Evolutionary conservation across 2,888 invertebrate species (phyloP).

Genomic region (Polietes domitor): DNA sequence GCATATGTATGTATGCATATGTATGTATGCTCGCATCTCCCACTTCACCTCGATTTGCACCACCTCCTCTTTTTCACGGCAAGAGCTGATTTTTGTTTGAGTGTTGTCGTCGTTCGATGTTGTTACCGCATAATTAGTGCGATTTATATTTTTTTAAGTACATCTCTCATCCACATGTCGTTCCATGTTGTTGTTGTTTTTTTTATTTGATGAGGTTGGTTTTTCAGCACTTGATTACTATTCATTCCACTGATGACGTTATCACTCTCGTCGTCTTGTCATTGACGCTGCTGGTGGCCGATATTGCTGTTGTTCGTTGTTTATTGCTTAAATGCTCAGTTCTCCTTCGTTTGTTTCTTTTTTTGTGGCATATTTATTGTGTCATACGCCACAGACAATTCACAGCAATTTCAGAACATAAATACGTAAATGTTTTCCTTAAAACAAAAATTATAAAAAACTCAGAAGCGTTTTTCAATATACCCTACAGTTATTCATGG

Average conservation of each 20-base stretch:
- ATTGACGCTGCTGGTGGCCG: conserved; percentile 19
- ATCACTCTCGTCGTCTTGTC: conserved; percentile 31
- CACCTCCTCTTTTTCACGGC: neutral
- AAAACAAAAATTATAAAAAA: neutral
- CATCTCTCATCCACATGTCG: conserved; percentile 10
- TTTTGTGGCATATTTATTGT: conserved; percentile 37
- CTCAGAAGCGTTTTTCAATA: too few species aligned
- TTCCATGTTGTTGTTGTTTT: conserved; percentile 7
- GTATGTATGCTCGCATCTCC: neutral
- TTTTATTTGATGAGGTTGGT: neutral
- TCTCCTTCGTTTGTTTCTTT: conserved; percentile 34
- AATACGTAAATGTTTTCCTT: neutral
- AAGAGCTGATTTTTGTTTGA: neutral
- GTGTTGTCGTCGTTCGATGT: conserved; percentile 11
- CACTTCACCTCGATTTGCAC: neutral
- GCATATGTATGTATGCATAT: neutral
- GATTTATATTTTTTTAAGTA: conserved; percentile 54
- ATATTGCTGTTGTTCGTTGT: neutral
- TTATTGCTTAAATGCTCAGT: too few species aligned
- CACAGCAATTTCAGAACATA: conserved; percentile 27
- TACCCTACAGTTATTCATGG: neutral
- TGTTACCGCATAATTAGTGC: conserved; percentile 58
- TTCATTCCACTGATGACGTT: conserved; percentile 54
- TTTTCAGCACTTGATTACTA: conserved; percentile 50
- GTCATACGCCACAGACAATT: conserved; percentile 41